phyloP scores from a whole-genome alignment of 2,888 invertebrate genomes.

The Dermolepida albohirtum region DNA sequence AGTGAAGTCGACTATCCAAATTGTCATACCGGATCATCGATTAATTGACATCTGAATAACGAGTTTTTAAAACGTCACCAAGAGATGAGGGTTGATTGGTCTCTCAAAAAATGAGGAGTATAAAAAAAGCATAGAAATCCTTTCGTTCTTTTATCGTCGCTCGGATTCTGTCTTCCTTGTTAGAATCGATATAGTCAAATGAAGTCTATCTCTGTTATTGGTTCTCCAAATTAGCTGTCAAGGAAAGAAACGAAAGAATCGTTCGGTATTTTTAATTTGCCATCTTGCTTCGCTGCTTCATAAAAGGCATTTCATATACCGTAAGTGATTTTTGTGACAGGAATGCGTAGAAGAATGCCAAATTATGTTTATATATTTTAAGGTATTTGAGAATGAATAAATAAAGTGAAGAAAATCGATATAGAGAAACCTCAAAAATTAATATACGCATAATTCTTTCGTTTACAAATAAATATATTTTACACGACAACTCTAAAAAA shows the following conservation, averaged over 20 bases:
- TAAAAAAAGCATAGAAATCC: slow-evolving; percentile 39
- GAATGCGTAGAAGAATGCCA: too few species aligned
- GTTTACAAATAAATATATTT: too few species aligned
- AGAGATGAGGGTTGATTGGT: slow-evolving; percentile 50
- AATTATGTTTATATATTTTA: too few species aligned
- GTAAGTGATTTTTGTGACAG: too few species aligned
- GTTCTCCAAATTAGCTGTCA: slow-evolving; percentile 51
- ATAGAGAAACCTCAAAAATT: too few species aligned
- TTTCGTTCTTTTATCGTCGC: slow-evolving; percentile 3
- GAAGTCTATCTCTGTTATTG: slow-evolving; percentile 22
- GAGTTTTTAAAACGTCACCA: slow-evolving; percentile 53
- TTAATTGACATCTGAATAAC: slow-evolving; percentile 56
- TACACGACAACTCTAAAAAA: too few species aligned
- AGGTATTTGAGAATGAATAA: too few species aligned
- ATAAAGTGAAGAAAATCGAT: too few species aligned
- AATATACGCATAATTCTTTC: too few species aligned
- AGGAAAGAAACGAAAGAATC: slow-evolving; percentile 37
- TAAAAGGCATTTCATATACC: slow-evolving; percentile 9
- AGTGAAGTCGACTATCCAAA: slow-evolving; percentile 35
- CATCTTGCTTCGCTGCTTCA: slow-evolving; percentile 32
- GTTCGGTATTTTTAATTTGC: slow-evolving; percentile 45
- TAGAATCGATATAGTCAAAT: not conserved
- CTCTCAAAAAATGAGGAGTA: slow-evolving; percentile 44
- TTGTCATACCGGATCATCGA: slow-evolving; percentile 50
- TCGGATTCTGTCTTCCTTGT: not conserved